A percentile compares a stretch with the other conserved stretches of the same genome.
phyloP scores from a whole-genome alignment of 2,888 invertebrate genomes.

The Cosmia pyralina region DNA sequence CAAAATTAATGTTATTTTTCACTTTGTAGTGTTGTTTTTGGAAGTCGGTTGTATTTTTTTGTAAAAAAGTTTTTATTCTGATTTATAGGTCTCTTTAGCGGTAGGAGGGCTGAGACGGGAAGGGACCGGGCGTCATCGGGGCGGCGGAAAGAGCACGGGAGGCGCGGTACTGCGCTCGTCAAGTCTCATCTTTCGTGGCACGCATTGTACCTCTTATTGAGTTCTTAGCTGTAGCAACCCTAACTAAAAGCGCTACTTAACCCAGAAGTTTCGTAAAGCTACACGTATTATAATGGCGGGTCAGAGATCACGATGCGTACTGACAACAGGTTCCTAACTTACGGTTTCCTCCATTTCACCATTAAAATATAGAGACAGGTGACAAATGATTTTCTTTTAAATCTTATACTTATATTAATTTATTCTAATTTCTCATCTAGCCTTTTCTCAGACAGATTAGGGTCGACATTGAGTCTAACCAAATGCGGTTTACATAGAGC shows the following conservation, averaged over 20 bases:
- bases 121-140: too few relatives aligned
- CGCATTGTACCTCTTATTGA: neutral
- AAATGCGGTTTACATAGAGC: too few relatives aligned
- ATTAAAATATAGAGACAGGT: neutral
- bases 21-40: too few relatives aligned
- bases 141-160: too few relatives aligned
- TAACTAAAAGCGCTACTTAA: neutral
- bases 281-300: slow-evolving; percentile 31
- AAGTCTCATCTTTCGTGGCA: too few relatives aligned
- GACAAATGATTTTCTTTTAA: slow-evolving; percentile 12
- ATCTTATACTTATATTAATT: neutral
- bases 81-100: too few relatives aligned
- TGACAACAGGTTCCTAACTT: slow-evolving; percentile 16
- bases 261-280: slow-evolving; percentile 6
- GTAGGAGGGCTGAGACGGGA: too few relatives aligned
- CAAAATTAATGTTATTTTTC: too few relatives aligned
- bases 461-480: neutral
- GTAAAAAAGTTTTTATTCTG: too few relatives aligned
- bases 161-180: too few relatives aligned
- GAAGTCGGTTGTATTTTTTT: too few relatives aligned
- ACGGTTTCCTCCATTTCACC: slow-evolving; percentile 22
- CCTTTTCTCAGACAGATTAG: neutral
- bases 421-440: too few relatives aligned
- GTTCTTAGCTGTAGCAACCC: neutral
- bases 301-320: slow-evolving; percentile 29